Evolutionary conservation across 2,888 invertebrate species (phyloP).

Genomic region (Eupithecia subumbrata): DNA sequence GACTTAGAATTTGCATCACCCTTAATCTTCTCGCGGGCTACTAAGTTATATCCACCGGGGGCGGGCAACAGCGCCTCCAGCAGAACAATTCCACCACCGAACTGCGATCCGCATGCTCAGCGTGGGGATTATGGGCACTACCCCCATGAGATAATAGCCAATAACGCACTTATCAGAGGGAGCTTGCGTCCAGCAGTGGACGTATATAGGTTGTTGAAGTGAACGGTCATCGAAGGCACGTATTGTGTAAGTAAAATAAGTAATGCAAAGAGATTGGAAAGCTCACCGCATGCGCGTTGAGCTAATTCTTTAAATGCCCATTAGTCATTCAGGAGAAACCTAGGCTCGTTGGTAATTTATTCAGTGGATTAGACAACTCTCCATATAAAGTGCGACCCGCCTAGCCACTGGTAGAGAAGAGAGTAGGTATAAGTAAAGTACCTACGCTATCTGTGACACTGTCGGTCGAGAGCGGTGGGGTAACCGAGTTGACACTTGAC

Average conservation of each 20-base stretch:
- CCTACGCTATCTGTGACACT: constrained; percentile 21
- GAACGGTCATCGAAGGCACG: constrained; percentile 21
- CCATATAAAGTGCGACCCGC: constrained; percentile 77
- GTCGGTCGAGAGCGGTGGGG: constrained; percentile 42
- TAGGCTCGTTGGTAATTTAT: constrained; percentile 74
- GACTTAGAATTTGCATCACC: too few relatives aligned
- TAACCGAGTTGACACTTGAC: constrained; percentile 32
- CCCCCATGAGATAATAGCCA: too few relatives aligned
- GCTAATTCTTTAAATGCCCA: constrained; percentile 72
- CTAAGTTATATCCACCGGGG: too few relatives aligned
- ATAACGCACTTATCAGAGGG: too few relatives aligned
- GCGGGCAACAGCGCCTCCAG: too few relatives aligned
- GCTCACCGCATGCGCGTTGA: constrained; percentile 59
- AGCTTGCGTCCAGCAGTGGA: too few relatives aligned
- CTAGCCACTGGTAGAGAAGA: constrained; percentile 48
- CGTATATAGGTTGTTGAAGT: too few relatives aligned
- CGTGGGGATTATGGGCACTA: too few relatives aligned
- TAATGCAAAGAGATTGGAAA: constrained; percentile 61
- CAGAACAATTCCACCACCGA: too few relatives aligned
- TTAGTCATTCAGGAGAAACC: constrained; percentile 79
- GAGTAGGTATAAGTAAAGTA: neutral
- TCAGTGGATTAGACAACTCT: constrained; percentile 75
- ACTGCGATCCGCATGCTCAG: too few relatives aligned
- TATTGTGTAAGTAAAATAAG: constrained; percentile 35
- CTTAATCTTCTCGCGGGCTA: too few relatives aligned